Evolutionary conservation across 1,140 invertebrate genomes (phyloP), one percentile per base, ranked within the genome.

Genomic region (Cardiocondyla obscurior): DNA sequence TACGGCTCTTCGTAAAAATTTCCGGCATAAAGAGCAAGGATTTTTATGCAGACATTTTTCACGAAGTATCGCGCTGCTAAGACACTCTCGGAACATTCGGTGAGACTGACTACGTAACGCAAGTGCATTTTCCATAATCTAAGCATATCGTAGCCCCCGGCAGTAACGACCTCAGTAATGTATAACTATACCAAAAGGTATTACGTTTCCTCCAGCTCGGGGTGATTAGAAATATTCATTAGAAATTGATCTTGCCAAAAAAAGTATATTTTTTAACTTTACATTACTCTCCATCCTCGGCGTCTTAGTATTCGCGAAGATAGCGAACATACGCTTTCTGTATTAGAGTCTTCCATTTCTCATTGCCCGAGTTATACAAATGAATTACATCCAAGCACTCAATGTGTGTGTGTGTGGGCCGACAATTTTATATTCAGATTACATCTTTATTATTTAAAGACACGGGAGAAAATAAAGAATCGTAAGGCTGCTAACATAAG

Each of bases 251-350:
- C n/a, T n/a, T n/a, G n/a, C n/a, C n/a, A n/a, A n/a, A n/a, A n/a
- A n/a, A n/a, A n/a, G n/a, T n/a, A n/a, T n/a, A n/a, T n/a, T n/a
- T n/a, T n/a, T n/a, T n/a, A n/a, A n/a, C n/a, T n/a, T n/a, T n/a
- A n/a, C 88, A 89, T 91, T 91, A 86, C 88, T 87, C 77, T 42
- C 36, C 36, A 64, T 25, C 53, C 65, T 73, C 46, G 58, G 30
- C 36, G 28, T 16, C 30, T 25, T 28, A 42, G 33, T 36, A 46
- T 57, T 72, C 77, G 28, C 28, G 36, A 51, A 73, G 65, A 81
- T 81, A 73, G 77, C 67, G 46, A 53, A 30, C 60, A 67, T 19
- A 65, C 33, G 10, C 39, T 8, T 19, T 69, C 6, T 46, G 25
- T 49, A 65, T 16, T 19, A 30, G 6, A 16, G 3, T 53, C 60